Base-by-base conservation (phyloP, 2,113 vertebrate genomes). In the Menura novaehollandiae region DNA sequence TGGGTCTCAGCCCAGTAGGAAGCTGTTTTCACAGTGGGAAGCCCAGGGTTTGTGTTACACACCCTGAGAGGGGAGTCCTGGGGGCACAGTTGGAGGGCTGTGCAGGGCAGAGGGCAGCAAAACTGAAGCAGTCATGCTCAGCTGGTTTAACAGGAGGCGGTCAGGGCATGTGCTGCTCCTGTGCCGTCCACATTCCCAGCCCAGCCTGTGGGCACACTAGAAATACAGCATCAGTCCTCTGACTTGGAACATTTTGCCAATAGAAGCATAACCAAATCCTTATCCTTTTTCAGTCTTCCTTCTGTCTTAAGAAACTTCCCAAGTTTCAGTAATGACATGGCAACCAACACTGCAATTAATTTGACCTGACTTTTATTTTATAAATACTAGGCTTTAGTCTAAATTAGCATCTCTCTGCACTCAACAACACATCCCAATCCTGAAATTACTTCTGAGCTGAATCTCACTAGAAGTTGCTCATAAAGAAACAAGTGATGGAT, bases 151-250 rank as follows among this genome's bases (percentile, higher is more conserved):
- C 7, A 56, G 59, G 23, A 60, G 13, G 32, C 18, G 19, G 43
- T 33, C 74, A 79, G 53, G 26, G 20, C 5, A 1, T 7, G 11
- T 28, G 41, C n/a, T 91, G 44, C 10, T 52, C 72, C 46, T 28
- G 16, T 3, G 15, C 15, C 49, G 30, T 0, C 15, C 62, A 41
- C 1, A 6, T 32, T 11, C 67, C 23, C 47, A 82, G 43, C 33
- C 43, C 73, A 93, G 35, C 20, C 56, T 12, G 7, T 7, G 15
- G 23, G 33, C 21, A 43, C 9, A 5, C 33, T 1, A 23, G 17
- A 17, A 69, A 13, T 7, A 28, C 26, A 30, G 26, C 33, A 49
- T 26, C 0, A 0, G 17, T 33, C 43, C 37, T 47, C 33, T 71
- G 51, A 32, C 55, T 88, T n/a, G 37, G 62, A 75, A 28, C 24